These are phyloP conservation scores for Nomada fucata DNA, from an alignment of 2,888 invertebrate species.

Conservation along the genomic window DNA sequence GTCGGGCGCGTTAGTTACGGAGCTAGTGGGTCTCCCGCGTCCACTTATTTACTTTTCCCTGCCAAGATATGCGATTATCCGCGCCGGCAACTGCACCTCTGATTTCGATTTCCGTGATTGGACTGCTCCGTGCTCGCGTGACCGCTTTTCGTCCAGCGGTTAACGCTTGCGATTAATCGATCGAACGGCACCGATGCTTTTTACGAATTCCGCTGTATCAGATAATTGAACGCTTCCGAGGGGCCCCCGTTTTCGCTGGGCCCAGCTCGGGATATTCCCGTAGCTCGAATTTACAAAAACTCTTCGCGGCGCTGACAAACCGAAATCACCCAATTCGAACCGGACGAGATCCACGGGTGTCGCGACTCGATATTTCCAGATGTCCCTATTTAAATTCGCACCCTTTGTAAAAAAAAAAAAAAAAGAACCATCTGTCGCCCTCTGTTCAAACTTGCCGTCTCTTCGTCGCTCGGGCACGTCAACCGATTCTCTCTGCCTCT, in stretches of 20 bases:
- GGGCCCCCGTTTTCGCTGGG: background rate
- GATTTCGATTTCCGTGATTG: conserved; percentile 36
- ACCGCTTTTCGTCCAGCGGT: background rate
- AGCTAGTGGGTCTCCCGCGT: conserved; percentile 28
- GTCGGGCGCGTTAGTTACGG: conserved; percentile 65
- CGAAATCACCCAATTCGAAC: too few species aligned
- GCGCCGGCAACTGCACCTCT: conserved; percentile 7
- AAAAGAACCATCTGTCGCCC: too few species aligned
- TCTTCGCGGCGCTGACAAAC: background rate
- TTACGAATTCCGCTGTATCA: too few species aligned
- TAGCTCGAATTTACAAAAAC: background rate
- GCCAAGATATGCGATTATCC: conserved; percentile 22
- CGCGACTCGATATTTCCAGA: too few species aligned
- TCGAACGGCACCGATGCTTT: background rate
- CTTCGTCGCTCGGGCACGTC: background rate
- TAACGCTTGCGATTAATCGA: background rate
- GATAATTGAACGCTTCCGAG: background rate
- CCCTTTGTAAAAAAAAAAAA: too few species aligned
- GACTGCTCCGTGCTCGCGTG: background rate
- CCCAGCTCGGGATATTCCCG: background rate
- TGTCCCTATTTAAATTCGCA: too few species aligned
- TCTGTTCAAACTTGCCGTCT: background rate
- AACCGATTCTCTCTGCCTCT: background rate
- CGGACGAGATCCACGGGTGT: too few species aligned
- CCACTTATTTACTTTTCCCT: conserved; percentile 42